These are phyloP conservation scores for Hofmannophila pseudospretella DNA, from an alignment of 2,888 invertebrate genomes.

Conservation along the genomic window DNA sequence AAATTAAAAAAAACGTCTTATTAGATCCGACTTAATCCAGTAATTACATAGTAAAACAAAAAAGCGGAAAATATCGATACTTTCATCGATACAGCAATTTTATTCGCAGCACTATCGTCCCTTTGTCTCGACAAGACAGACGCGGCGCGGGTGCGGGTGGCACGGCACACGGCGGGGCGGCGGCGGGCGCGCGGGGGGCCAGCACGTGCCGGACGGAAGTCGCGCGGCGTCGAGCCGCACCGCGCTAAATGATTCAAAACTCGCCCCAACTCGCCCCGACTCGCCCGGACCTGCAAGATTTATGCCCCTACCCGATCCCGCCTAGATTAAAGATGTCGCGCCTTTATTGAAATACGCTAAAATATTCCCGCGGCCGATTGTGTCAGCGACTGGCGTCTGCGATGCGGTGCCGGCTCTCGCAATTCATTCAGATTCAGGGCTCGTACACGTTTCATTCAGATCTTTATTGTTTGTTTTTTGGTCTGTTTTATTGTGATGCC, in stretches of 20 bases:
- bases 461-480: constrained; percentile 64
- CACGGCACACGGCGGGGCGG: constrained; percentile 26
- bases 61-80: no score
- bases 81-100: no score
- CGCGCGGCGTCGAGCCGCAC: constrained; percentile 58
- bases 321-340: constrained; percentile 76
- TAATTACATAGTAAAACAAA: no score
- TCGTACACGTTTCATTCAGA: constrained; percentile 60
- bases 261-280: constrained; percentile 26
- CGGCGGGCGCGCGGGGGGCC: constrained; percentile 30
- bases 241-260: constrained; percentile 78
- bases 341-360: constrained; percentile 73
- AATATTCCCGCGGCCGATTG: constrained; percentile 28
- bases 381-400: not conserved
- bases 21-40: no score
- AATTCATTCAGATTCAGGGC: constrained; percentile 55
- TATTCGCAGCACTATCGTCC: constrained; percentile 51
- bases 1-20: no score
- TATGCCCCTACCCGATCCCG: constrained; percentile 71
- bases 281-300: constrained; percentile 74
- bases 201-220: constrained; percentile 76
- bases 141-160: constrained; percentile 49
- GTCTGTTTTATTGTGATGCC: constrained; percentile 42
- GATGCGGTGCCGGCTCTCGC: not conserved
- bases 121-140: constrained; percentile 78